Evolutionary conservation across 2,888 invertebrate genomes (phyloP).

Genomic region (Uloborus plumipes): DNA sequence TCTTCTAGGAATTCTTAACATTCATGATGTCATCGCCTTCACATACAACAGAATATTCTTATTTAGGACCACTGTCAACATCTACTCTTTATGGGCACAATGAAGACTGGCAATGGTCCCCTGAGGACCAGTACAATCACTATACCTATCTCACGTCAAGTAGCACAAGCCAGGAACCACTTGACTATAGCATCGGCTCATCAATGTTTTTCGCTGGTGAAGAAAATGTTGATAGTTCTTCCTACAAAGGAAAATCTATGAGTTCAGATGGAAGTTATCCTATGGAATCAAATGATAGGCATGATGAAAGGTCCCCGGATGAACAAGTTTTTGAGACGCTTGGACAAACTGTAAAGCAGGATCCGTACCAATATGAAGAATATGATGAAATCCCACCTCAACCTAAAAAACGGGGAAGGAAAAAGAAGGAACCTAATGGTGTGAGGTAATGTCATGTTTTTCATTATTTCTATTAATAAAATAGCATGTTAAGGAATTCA

Average conservation of each 20-base stretch:
- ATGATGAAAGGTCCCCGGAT: slow-evolving; percentile 44
- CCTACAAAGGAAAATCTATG: slow-evolving; percentile 55
- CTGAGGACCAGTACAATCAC: slow-evolving; percentile 63
- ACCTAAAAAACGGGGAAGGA: slow-evolving; percentile 58
- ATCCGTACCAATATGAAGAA: slow-evolving; percentile 63
- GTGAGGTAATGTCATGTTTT: slow-evolving; percentile 23
- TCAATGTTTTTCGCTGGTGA: slow-evolving; percentile 56
- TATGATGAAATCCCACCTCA: slow-evolving; percentile 61
- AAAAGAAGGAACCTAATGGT: slow-evolving; percentile 61
- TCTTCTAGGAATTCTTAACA: no score
- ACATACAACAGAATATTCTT: slow-evolving; percentile 61
- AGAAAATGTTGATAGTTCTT: slow-evolving; percentile 60
- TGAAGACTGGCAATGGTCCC: slow-evolving; percentile 63
- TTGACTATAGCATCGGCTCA: slow-evolving; percentile 59
- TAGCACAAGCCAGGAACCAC: slow-evolving; percentile 61
- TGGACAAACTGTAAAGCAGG: slow-evolving; percentile 56
- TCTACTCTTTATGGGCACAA: slow-evolving; percentile 58
- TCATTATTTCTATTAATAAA: background rate
- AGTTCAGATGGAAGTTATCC: slow-evolving; percentile 57
- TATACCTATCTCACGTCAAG: slow-evolving; percentile 63
- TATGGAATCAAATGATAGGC: slow-evolving; percentile 48
- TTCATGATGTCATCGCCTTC: slow-evolving; percentile 58
- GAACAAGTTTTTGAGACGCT: slow-evolving; percentile 62
- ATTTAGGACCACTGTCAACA: slow-evolving; percentile 61
- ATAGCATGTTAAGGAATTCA: no score